Conservation (phyloP, 1,140 invertebrate genomes). For the Dendroctonus valens region DNA sequence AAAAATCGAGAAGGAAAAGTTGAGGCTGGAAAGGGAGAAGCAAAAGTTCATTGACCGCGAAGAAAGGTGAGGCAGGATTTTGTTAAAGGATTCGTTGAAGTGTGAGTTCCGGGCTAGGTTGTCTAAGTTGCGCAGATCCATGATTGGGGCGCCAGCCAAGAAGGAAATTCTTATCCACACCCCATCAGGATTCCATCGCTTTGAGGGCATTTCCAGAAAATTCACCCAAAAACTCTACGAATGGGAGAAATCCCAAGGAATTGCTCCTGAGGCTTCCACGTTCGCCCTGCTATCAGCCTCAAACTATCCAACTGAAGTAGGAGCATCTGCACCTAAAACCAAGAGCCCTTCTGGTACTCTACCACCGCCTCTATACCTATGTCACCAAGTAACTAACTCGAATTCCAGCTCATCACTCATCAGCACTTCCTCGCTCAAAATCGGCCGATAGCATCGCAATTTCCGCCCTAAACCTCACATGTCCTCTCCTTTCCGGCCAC, state of each 20-base stretch:
- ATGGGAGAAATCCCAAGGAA: slow-evolving; percentile 84
- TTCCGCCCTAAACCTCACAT: slow-evolving; percentile 41
- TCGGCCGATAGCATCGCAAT: slow-evolving; percentile 66
- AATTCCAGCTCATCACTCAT: background rate
- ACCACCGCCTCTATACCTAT: too few species aligned
- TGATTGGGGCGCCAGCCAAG: slow-evolving; percentile 55
- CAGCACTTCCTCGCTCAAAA: slow-evolving; percentile 57
- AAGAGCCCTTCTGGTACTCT: too few species aligned
- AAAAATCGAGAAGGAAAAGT: slow-evolving; percentile 63
- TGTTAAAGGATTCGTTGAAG: slow-evolving; percentile 60
- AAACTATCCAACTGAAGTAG: slow-evolving; percentile 49
- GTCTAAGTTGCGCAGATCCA: slow-evolving; percentile 60
- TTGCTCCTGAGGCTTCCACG: slow-evolving; percentile 76
- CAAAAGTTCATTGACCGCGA: slow-evolving; percentile 63
- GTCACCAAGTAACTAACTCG: too few species aligned
- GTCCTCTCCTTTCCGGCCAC: slow-evolving; percentile 56
- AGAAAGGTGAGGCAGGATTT: slow-evolving; percentile 56
- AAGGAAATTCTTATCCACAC: slow-evolving; percentile 78
- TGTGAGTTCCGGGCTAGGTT: slow-evolving; percentile 55
- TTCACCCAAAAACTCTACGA: slow-evolving; percentile 87
- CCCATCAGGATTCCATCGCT: slow-evolving; percentile 75
- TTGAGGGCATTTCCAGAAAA: slow-evolving; percentile 82
- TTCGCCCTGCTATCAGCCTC: slow-evolving; percentile 70
- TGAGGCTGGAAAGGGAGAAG: slow-evolving; percentile 60
- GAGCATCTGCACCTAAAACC: background rate